Evolutionary conservation across 2,888 invertebrate species (phyloP), one percentile per base, ranked within the genome.

Genomic region (Ptychoptera contaminata): DNA sequence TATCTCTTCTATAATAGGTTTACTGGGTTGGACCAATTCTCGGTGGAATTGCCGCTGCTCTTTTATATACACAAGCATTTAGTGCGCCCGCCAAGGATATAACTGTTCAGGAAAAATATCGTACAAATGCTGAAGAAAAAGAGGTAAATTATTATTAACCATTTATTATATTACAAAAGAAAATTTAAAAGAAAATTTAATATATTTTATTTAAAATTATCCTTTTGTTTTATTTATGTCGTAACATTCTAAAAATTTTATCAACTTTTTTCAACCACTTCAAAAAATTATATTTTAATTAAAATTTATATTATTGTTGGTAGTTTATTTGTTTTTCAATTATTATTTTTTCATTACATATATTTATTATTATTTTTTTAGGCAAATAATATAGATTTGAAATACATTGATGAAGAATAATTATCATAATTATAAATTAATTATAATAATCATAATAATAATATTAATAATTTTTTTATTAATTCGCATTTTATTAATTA

Each of bases 11-110:
- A 8, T 55, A 56, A 5, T 58, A 79, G 82, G 68, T 86, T 1
- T 91, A 87, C 67, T 91, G 90, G 90, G 73, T 79, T n/a, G 91
- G 90, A 0, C 90, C 90, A 0, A 73, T 84, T 47, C 68, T 82
- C 2, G 90, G 90, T 35, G 90, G 85, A 7, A 70, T 86, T 42
- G 75, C 77, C 0, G 87, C 81, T 2, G 79, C 80, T 5, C 68
- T 88, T 16, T 64, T 87, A 40, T 90, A 88, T 63, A 76, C 77
- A 35, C 76, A 79, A 59, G 74, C 69, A 11, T 72, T 76, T 62
- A 67, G 70, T 0, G 71, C 71, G 45, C 67, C 70, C 55, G 58
- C 49, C 51, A 58, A 23, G 51, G 44, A 46, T 31, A 16, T 63
- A 44, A 60, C 62, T 47, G 58, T 60, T 35, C 58, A 58, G 32